Evolutionary conservation across 2,113 vertebrate genomes (phyloP).

Genomic region (Nyctereutes procyonoides): DNA sequence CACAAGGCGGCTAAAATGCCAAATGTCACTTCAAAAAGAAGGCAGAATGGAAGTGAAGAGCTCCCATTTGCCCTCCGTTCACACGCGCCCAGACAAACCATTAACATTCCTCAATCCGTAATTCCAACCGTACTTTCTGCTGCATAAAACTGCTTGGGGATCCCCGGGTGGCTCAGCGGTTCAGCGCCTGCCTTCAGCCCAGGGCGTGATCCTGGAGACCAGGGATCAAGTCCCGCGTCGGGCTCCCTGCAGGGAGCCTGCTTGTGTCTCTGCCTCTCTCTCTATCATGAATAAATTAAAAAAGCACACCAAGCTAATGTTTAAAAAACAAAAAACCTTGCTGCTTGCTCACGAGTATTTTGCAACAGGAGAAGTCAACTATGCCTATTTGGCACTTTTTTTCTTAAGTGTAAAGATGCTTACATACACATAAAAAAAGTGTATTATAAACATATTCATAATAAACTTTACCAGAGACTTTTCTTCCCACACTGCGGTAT

Average conservation of each 20-base stretch:
- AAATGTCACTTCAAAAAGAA: not conserved
- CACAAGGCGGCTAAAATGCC: not conserved
- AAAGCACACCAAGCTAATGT: too few relatives aligned
- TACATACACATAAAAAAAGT: not conserved
- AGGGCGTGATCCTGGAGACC: too few relatives aligned
- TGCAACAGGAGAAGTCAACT: not conserved
- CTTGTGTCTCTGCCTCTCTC: too few relatives aligned
- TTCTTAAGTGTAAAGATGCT: not conserved
- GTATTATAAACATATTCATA: not conserved
- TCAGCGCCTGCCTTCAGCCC: too few relatives aligned
- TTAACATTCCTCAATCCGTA: not conserved
- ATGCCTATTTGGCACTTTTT: not conserved
- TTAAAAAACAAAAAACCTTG: too few relatives aligned
- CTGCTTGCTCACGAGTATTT: not conserved
- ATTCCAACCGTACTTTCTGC: not conserved
- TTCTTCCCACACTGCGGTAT: not conserved
- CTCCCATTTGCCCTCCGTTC: not conserved
- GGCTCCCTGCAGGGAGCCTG: too few relatives aligned
- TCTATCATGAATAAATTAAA: too few relatives aligned
- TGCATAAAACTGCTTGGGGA: not conserved
- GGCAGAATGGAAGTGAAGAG: not conserved
- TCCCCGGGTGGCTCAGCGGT: too few relatives aligned
- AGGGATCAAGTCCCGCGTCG: too few relatives aligned
- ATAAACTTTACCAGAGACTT: slow-evolving; percentile 13
- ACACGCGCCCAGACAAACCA: not conserved